A percentile compares a stretch with the other conserved stretches of the same genome.
These are phyloP conservation scores for Nasonovia ribisnigri DNA, from an alignment of 2,888 invertebrate species.

Conservation along the genomic window DNA sequence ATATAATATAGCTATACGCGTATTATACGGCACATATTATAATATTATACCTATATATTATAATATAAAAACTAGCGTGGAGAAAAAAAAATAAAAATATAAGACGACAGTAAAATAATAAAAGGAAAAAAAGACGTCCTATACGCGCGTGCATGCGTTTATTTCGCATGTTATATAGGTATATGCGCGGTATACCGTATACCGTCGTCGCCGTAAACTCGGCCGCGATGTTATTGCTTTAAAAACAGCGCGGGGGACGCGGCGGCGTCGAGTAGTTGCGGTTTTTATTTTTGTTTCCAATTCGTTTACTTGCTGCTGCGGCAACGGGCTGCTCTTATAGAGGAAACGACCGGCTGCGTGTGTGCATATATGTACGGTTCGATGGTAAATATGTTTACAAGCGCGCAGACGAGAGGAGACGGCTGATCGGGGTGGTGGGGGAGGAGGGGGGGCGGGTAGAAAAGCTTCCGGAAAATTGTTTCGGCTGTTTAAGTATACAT, in stretches of 20 bases:
- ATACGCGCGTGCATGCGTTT: no score
- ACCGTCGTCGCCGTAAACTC: background rate
- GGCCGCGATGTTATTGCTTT: constrained; percentile 21
- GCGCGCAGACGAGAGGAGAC: background rate
- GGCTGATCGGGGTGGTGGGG: background rate
- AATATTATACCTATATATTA: background rate
- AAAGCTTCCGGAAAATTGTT: constrained; percentile 63
- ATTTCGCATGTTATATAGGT: background rate
- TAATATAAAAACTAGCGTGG: background rate
- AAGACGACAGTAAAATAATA: constrained; percentile 26
- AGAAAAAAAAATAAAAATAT: background rate
- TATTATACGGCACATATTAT: background rate
- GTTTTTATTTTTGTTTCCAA: constrained; percentile 56
- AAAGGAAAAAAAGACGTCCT: background rate
- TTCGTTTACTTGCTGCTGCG: constrained; percentile 37
- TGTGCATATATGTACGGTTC: background rate
- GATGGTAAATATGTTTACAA: constrained; percentile 12
- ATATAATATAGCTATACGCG: background rate
- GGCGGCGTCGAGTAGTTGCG: constrained; percentile 22
- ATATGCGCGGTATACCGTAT: background rate
- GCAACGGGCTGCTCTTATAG: background rate
- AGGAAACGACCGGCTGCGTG: background rate
- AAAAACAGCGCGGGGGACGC: constrained; percentile 2
- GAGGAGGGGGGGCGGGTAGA: background rate
- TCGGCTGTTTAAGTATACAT: constrained; percentile 50